Percentiles rank a stretch among this genome's conserved stretches.
Conservation (phyloP, 2,888 invertebrate genomes). For the Anticlea derivata region DNA sequence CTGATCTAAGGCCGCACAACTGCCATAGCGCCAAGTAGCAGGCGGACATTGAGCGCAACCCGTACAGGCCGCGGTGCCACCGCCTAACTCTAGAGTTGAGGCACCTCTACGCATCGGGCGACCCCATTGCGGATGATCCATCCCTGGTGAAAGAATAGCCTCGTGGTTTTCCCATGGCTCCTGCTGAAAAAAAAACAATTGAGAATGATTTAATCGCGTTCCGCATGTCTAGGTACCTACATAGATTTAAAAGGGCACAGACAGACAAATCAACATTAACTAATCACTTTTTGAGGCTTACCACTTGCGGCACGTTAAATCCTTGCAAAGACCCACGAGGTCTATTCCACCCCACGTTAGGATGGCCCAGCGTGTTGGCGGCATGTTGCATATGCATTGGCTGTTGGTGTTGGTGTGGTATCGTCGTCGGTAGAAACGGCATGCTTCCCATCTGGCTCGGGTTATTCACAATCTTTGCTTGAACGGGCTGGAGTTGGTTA, state of each 20-base stretch:
- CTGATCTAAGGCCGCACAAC: conserved; percentile 73
- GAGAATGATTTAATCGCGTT: not conserved
- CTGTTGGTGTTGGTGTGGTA: conserved; percentile 44
- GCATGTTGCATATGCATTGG: conserved; percentile 43
- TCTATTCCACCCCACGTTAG: conserved; percentile 59
- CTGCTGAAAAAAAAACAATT: conserved; percentile 12
- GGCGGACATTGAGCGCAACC: conserved; percentile 52
- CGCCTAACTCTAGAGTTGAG: conserved; percentile 70
- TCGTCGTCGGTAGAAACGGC: conserved; percentile 64
- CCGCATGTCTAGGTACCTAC: no score
- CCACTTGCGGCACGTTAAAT: conserved; percentile 64
- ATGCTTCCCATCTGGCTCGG: conserved; percentile 63
- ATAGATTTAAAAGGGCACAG: no score
- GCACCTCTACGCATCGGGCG: conserved; percentile 71
- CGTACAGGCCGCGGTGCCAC: conserved; percentile 46
- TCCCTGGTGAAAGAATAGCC: conserved; percentile 27
- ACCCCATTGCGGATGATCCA: conserved; percentile 48
- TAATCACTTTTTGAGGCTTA: no score
- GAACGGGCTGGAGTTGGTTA: conserved; percentile 43
- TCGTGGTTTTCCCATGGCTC: conserved; percentile 66
- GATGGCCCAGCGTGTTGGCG: conserved; percentile 58
- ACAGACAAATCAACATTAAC: no score
- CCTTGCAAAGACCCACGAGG: conserved; percentile 63
- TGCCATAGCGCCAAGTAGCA: conserved; percentile 71
- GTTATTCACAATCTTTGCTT: conserved; percentile 47